phyloP scores from a whole-genome alignment of 2,888 invertebrate genomes.

The Hypomecis punctinalis region DNA sequence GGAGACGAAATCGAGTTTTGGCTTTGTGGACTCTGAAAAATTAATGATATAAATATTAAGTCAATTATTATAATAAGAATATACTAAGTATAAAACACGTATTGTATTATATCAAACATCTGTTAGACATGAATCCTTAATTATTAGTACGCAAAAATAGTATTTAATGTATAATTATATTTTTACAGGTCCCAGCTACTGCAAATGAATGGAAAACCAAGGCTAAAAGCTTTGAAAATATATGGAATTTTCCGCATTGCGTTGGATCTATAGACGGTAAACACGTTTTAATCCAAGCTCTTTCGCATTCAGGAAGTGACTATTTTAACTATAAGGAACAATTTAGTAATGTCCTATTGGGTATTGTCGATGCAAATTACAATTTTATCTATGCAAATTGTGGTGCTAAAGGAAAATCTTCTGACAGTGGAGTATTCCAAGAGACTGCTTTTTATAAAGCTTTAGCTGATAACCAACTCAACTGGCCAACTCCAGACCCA shows the following conservation, averaged over 20 bases:
- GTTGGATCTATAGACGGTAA: not conserved
- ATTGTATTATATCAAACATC: conserved; percentile 38
- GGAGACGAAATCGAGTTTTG: conserved; percentile 34
- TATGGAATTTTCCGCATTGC: conserved; percentile 19
- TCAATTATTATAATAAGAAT: conserved; percentile 30
- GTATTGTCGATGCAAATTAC: conserved; percentile 39
- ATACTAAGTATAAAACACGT: conserved; percentile 27
- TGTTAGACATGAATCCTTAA: conserved; percentile 34
- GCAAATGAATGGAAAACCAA: conserved; percentile 2
- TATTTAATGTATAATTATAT: conserved; percentile 9
- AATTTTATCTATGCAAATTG: conserved; percentile 42
- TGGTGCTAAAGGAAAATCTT: conserved; percentile 41
- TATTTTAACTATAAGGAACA: conserved; percentile 46
- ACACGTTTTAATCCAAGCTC: conserved; percentile 39
- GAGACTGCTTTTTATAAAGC: conserved; percentile 22
- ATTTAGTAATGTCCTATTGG: conserved; percentile 40
- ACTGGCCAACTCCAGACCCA: conserved; percentile 38
- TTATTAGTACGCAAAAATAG: conserved; percentile 8
- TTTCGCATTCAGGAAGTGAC: conserved; percentile 41
- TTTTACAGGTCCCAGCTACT: not conserved
- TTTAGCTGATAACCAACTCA: conserved; percentile 10
- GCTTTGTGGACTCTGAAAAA: conserved; percentile 37
- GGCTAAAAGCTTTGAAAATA: conserved; percentile 5
- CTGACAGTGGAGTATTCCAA: conserved; percentile 43
- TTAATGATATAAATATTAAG: conserved; percentile 33